Percentiles rank a stretch among this genome's conserved stretches.
These are phyloP conservation scores for Oscheius myriophilus DNA, from an alignment of 2,888 invertebrate genomes.

Conservation along the genomic window DNA sequence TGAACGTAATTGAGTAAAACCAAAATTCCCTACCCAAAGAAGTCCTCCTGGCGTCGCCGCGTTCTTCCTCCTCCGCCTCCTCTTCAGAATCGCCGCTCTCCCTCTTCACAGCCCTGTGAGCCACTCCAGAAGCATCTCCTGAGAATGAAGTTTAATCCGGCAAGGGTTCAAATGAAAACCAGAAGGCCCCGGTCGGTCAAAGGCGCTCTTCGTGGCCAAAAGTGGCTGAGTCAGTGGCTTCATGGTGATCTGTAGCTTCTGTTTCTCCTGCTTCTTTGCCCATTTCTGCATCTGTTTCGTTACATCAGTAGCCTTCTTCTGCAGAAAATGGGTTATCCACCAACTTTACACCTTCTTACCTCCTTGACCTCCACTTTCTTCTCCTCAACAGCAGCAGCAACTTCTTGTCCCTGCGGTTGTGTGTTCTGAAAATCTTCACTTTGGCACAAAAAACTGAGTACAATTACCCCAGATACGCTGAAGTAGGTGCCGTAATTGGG, in stretches of 20 bases:
- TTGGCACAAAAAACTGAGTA: slow-evolving; percentile 5
- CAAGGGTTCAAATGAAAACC: not conserved
- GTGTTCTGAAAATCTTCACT: slow-evolving; percentile 6
- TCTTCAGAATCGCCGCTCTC: slow-evolving; percentile 11
- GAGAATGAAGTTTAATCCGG: not conserved
- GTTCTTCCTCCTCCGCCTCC: slow-evolving; percentile 18
- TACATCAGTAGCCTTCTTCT: slow-evolving; percentile 70
- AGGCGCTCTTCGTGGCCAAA: slow-evolving; percentile 48
- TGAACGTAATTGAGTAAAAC: too few relatives aligned
- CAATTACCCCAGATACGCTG: slow-evolving; percentile 38
- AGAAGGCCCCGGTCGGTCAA: slow-evolving; percentile 30
- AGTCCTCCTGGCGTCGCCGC: not conserved
- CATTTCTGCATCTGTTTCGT: slow-evolving; percentile 85
- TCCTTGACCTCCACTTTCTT: slow-evolving; percentile 29
- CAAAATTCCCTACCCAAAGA: not conserved
- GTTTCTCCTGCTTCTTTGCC: slow-evolving; percentile 96
- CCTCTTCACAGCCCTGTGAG: not conserved
- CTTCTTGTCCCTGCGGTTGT: slow-evolving; percentile 6
- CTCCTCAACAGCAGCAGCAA: slow-evolving; percentile 23
- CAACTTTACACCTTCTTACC: not conserved
- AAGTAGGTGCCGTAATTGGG: slow-evolving; percentile 71
- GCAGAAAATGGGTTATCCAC: slow-evolving; percentile 46
- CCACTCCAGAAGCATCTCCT: not conserved
- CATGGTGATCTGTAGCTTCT: slow-evolving; percentile 72
- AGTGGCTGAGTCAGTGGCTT: slow-evolving; percentile 35